Percentiles rank a stretch among this genome's conserved stretches.
Evolutionary conservation across 2,888 invertebrate species (phyloP).

Genomic region (Agrilus biguttatus): DNA sequence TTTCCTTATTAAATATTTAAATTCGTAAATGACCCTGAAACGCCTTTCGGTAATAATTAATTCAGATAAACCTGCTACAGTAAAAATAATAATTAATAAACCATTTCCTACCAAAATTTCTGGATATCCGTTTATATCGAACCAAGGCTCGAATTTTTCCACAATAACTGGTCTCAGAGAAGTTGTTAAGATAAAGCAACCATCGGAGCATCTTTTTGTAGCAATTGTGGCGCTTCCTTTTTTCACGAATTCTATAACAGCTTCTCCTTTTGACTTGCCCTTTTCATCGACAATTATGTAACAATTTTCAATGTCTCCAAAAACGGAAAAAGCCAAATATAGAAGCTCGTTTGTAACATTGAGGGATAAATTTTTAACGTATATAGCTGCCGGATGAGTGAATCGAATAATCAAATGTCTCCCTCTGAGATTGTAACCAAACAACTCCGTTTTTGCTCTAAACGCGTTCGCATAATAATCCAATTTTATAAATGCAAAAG

Average conservation of each 20-base stretch:
- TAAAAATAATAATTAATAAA: not conserved
- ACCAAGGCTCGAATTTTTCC: constrained; percentile 72
- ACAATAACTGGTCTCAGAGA: constrained; percentile 79
- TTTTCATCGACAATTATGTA: constrained; percentile 85
- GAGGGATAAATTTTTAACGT: constrained; percentile 75
- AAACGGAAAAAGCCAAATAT: constrained; percentile 67
- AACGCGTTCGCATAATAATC: constrained; percentile 80
- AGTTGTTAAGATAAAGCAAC: constrained; percentile 75
- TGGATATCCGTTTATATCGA: constrained; percentile 78
- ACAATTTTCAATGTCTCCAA: constrained; percentile 80
- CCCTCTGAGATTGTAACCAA: constrained; percentile 67
- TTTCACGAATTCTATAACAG: constrained; percentile 79
- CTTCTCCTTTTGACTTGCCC: constrained; percentile 81
- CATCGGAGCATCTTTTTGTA: constrained; percentile 70
- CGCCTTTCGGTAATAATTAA: too few relatives aligned
- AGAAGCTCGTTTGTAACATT: constrained; percentile 84
- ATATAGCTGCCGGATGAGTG: constrained; percentile 78
- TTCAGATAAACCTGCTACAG: too few relatives aligned
- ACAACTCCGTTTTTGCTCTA: constrained; percentile 80
- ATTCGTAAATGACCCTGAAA: too few relatives aligned
- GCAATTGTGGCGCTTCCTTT: constrained; percentile 82
- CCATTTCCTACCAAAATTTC: constrained; percentile 56
- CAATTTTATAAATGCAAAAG: constrained; percentile 84
- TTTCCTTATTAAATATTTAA: too few relatives aligned
- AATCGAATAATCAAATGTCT: constrained; percentile 75